Evolutionary conservation across 1,140 invertebrate genomes (phyloP).

Genomic region (Cyrtorhinus lividipennis): DNA sequence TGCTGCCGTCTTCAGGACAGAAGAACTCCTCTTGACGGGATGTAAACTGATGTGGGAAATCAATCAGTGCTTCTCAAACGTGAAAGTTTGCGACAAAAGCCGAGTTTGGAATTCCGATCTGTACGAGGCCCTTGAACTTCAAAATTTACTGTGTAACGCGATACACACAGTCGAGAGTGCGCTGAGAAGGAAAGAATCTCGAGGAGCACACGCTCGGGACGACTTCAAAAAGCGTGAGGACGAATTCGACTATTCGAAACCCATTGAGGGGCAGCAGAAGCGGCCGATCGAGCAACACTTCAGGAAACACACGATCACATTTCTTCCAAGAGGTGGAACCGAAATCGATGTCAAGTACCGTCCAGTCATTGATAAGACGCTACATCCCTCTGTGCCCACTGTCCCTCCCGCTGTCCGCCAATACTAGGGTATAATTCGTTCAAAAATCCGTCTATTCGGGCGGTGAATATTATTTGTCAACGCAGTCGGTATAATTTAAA

Average conservation of each 20-base stretch:
- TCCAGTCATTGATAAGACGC: constrained; percentile 81
- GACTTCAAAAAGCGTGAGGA: constrained; percentile 41
- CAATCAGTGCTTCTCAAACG: background rate
- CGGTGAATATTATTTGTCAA: too few species aligned
- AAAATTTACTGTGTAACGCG: constrained; percentile 88
- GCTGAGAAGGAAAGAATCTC: constrained; percentile 83
- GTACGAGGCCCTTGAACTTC: constrained; percentile 86
- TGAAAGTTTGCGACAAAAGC: constrained; percentile 42
- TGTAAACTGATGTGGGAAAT: constrained; percentile 27
- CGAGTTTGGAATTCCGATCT: constrained; percentile 93
- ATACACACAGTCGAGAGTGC: constrained; percentile 78
- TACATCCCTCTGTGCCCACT: constrained; percentile 66
- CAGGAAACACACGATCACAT: constrained; percentile 71
- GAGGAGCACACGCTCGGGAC: constrained; percentile 94
- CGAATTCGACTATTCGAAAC: constrained; percentile 82
- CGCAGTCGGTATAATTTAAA: too few species aligned
- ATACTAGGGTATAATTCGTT: too few species aligned
- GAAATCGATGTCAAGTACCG: constrained; percentile 59
- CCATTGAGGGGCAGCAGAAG: constrained; percentile 62
- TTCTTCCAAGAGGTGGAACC: background rate
- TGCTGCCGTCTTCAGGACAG: constrained; percentile 66
- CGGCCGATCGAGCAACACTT: constrained; percentile 74
- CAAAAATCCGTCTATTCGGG: too few species aligned
- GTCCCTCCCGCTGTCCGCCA: constrained; percentile 84
- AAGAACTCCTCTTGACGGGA: constrained; percentile 49